Conservation (phyloP, 2,888 invertebrate species). For the Cactoblastis cactorum region DNA sequence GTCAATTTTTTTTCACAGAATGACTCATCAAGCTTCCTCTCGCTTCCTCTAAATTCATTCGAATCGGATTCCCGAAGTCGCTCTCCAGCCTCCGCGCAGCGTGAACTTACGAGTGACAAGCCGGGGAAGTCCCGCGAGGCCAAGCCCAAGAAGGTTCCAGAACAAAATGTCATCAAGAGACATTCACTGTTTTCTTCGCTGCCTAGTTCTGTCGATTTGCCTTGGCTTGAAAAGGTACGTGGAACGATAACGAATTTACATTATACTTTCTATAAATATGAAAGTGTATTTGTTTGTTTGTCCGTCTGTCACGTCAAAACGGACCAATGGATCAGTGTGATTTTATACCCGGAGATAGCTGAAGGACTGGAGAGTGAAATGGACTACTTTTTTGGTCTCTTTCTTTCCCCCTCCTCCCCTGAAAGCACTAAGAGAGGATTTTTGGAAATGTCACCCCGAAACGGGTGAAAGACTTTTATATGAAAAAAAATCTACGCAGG, state of each 20-base stretch:
- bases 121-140: constrained; percentile 13
- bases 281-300: no score
- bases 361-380: no score
- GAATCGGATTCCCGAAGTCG: constrained; percentile 59
- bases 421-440: no score
- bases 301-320: no score
- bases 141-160: constrained; percentile 15
- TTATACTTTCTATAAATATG: not conserved
- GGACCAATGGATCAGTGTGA: no score
- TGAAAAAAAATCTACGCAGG: no score
- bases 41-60: constrained; percentile 44
- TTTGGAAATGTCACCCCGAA: no score
- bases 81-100: constrained; percentile 25
- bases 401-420: no score
- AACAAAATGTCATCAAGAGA: constrained; percentile 38
- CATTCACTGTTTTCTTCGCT: constrained; percentile 55
- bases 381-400: no score
- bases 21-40: constrained; percentile 25
- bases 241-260: not conserved
- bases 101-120: not conserved
- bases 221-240: constrained; percentile 47
- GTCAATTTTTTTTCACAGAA: not conserved
- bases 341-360: no score
- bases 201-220: constrained; percentile 51
- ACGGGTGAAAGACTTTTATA: no score